Percentiles rank a stretch among this genome's conserved stretches.
These are phyloP conservation scores for Antedon mediterranea DNA, from an alignment of 53 echinoderm and acorn worm species.

Conservation along the genomic window DNA sequence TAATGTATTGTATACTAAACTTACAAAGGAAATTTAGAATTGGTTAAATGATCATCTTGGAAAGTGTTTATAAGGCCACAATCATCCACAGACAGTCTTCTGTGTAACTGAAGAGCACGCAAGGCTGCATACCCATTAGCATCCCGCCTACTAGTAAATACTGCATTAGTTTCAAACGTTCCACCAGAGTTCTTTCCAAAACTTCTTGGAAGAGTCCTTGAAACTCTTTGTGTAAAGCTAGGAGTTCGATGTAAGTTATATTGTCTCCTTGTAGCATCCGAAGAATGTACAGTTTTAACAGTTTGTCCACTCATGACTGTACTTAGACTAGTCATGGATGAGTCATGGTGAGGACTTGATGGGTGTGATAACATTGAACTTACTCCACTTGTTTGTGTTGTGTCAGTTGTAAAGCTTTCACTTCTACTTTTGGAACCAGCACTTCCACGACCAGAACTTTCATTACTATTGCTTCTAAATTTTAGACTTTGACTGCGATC, in stretches of 20 bases:
- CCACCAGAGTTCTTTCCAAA: conserved; percentile 51
- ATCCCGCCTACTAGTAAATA: conserved; percentile 71
- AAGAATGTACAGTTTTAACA: conserved; percentile 79
- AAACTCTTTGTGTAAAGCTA: conserved; percentile 64
- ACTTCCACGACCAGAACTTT: conserved; percentile 74
- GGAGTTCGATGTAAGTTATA: conserved; percentile 85
- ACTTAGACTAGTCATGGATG: conserved; percentile 67
- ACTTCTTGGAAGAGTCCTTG: conserved; percentile 66
- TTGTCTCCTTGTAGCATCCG: conserved; percentile 63
- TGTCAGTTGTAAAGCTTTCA: conserved; percentile 94
- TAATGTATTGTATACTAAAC: too few relatives aligned
- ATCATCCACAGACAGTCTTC: not conserved
- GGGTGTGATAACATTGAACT: conserved; percentile 89
- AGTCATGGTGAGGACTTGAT: conserved; percentile 73
- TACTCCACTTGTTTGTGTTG: conserved; percentile 86
- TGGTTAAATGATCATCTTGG: not conserved
- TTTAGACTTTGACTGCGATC: conserved; percentile 70
- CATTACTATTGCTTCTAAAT: conserved; percentile 83
- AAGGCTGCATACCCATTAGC: conserved; percentile 77
- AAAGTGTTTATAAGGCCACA: not conserved
- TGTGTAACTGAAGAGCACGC: conserved; percentile 52
- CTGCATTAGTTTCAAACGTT: conserved; percentile 68
- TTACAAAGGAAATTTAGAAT: not conserved
- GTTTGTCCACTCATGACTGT: conserved; percentile 80
- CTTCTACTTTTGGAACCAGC: conserved; percentile 90